Evolutionary conservation across 2,113 vertebrate genomes (phyloP).

Genomic region (Colossoma macropomum): DNA sequence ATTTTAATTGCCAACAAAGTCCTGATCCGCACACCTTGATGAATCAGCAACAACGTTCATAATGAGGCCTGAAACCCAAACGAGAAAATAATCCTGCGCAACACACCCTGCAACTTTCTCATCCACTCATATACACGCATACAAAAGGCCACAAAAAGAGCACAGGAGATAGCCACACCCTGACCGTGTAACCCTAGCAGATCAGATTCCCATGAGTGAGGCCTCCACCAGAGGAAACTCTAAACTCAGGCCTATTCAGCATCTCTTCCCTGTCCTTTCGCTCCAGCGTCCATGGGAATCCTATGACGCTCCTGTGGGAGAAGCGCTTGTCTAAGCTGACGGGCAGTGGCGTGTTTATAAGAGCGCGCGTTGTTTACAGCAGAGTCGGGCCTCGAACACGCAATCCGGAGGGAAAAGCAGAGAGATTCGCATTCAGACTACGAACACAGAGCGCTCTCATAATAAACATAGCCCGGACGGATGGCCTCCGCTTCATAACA

Average conservation of each 20-base stretch:
- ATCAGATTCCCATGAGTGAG: slow-evolving; percentile 64
- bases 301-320: slow-evolving; percentile 24
- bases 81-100: neutral
- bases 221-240: slow-evolving; percentile 51
- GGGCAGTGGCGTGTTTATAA: slow-evolving; percentile 9
- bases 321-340: neutral
- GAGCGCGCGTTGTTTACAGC: slow-evolving; percentile 17
- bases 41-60: slow-evolving; percentile 33
- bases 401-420: slow-evolving; percentile 20
- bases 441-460: slow-evolving; percentile 19
- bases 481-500: neutral
- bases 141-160: slow-evolving; percentile 58
- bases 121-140: slow-evolving; percentile 50
- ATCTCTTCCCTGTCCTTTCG: slow-evolving; percentile 14
- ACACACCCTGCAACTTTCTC: slow-evolving; percentile 27
- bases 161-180: slow-evolving; percentile 73
- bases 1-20: neutral
- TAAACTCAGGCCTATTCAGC: slow-evolving; percentile 51
- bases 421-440: slow-evolving; percentile 17
- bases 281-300: slow-evolving; percentile 17
- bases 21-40: neutral
- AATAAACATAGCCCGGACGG: slow-evolving; percentile 23
- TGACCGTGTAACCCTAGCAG: slow-evolving; percentile 72
- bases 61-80: neutral
- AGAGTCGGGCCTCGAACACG: slow-evolving; percentile 7